Conservation (phyloP, 2,888 invertebrate species). For the Eurois occulta region DNA sequence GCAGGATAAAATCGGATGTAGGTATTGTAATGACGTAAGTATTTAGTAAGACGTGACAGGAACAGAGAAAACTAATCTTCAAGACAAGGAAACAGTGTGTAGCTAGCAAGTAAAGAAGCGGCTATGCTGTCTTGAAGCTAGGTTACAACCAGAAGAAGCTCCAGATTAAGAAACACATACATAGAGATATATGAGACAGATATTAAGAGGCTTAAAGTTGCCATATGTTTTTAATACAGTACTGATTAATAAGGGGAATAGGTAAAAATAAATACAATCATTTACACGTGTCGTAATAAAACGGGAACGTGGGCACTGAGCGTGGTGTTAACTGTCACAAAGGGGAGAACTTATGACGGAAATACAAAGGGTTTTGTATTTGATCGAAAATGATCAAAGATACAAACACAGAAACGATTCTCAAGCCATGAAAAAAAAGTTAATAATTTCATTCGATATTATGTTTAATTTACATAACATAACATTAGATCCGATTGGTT, state of each 20-base stretch:
- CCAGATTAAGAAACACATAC: too few relatives aligned
- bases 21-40: not conserved
- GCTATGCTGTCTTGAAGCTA: too few relatives aligned
- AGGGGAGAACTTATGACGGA: slow-evolving; percentile 11
- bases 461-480: too few relatives aligned
- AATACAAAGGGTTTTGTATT: slow-evolving; percentile 16
- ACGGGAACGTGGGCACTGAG: slow-evolving; percentile 26
- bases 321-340: slow-evolving; percentile 29
- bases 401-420: not conserved
- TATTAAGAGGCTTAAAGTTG: not conserved
- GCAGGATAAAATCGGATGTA: not conserved
- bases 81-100: not conserved
- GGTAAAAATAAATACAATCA: not conserved
- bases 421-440: not conserved
- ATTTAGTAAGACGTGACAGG: not conserved
- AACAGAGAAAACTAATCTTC: not conserved
- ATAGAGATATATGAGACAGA: too few relatives aligned
- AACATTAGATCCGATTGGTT: too few relatives aligned
- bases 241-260: not conserved
- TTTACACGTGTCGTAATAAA: slow-evolving; percentile 10
- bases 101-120: too few relatives aligned
- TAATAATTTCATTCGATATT: too few relatives aligned
- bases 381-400: slow-evolving; percentile 18
- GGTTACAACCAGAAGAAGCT: too few relatives aligned
- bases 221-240: not conserved